phyloP scores from a whole-genome alignment of 92 coral and sea anemone species.

The Phenganax subtilis region DNA sequence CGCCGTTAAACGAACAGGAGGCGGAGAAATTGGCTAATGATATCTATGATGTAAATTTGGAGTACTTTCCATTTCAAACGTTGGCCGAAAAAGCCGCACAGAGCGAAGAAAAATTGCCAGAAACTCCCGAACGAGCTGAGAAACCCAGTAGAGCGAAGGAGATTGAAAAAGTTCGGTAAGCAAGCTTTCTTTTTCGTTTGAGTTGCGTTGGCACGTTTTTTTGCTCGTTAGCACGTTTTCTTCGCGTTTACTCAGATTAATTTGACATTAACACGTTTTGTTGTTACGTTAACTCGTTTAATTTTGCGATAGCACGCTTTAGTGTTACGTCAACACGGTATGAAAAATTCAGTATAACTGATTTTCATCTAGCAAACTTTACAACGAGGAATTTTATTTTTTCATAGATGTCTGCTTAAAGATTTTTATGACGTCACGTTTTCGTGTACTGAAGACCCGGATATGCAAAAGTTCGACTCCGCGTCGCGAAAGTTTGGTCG shows the following conservation, averaged over 20 bases:
- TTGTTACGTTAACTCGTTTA: no score
- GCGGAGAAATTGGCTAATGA: slow-evolving; percentile 39
- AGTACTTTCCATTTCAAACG: slow-evolving; percentile 39
- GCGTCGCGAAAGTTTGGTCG: slow-evolving; percentile 41
- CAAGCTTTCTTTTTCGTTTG: neutral
- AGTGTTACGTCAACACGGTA: no score
- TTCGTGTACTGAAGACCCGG: slow-evolving; percentile 38
- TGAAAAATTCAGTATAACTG: no score
- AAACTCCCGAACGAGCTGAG: neutral
- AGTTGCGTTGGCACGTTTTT: neutral
- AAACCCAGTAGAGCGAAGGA: slow-evolving; percentile 18
- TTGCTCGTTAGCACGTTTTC: neutral
- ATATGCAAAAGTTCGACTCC: slow-evolving; percentile 38
- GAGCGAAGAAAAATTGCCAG: slow-evolving; percentile 6
- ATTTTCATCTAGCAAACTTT: neutral
- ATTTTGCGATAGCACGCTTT: no score
- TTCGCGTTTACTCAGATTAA: no score
- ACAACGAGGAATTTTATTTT: neutral
- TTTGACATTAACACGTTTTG: no score
- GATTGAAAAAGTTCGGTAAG: slow-evolving; percentile 36
- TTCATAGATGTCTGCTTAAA: slow-evolving; percentile 20
- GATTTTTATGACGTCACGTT: slow-evolving; percentile 35
- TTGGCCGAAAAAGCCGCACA: slow-evolving; percentile 40
- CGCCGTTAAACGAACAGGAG: slow-evolving; percentile 37
- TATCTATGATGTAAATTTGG: slow-evolving; percentile 35